These are phyloP conservation scores for Cyprinella venusta DNA, from an alignment of 2,797 vertebrate genomes.

Conservation along the genomic window DNA sequence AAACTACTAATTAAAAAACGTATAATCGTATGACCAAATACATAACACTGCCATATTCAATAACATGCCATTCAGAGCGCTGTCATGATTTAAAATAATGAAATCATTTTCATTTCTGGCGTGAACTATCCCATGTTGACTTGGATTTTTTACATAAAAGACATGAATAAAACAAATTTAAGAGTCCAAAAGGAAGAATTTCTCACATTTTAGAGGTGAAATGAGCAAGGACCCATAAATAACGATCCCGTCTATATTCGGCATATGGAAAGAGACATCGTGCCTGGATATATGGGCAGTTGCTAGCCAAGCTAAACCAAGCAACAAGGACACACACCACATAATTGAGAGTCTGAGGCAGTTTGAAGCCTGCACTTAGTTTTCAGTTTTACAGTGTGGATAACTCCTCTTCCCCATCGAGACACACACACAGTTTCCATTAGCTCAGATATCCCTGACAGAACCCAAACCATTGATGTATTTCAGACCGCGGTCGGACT, in stretches of 20 bases:
- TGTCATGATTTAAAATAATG: not conserved
- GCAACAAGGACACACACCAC: constrained; percentile 30
- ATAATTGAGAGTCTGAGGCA: constrained; percentile 35
- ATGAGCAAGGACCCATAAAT: not conserved
- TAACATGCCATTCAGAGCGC: not conserved
- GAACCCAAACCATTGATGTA: not conserved
- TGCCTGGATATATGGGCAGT: not conserved
- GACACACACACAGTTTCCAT: constrained; percentile 20
- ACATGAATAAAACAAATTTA: not conserved
- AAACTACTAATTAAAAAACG: too few relatives aligned
- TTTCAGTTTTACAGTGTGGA: constrained; percentile 18
- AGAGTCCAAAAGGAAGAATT: not conserved
- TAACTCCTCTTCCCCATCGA: constrained; percentile 26
- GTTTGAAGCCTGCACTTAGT: constrained; percentile 36
- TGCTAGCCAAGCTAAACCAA: constrained; percentile 7
- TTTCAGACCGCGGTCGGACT: constrained; percentile 38
- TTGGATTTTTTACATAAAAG: not conserved
- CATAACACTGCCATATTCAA: not conserved
- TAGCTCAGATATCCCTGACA: constrained; percentile 23
- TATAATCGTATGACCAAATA: not conserved
- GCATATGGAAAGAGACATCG: constrained; percentile 4
- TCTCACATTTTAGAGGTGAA: not conserved
- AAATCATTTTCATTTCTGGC: not conserved
- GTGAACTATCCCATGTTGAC: not conserved
- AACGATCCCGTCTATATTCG: not conserved